A percentile compares a stretch with the other conserved stretches of the same genome.
phyloP scores from a whole-genome alignment of 1,140 invertebrate genomes.

The Mactra quadrangularis region DNA sequence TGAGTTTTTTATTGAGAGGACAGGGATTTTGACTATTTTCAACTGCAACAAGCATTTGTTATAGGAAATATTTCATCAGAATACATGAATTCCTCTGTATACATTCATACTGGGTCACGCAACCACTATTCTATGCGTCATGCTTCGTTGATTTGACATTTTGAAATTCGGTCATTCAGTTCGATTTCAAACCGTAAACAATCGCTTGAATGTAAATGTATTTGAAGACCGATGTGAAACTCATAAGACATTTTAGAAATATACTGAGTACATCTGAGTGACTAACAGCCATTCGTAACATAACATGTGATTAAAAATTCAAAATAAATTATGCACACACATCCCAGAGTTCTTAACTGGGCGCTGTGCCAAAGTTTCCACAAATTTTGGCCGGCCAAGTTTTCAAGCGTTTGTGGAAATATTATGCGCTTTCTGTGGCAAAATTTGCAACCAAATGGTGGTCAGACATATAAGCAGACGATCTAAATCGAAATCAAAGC shows the following conservation, averaged over 20 bases:
- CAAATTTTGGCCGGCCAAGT: conserved; percentile 19
- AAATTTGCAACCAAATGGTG: background rate
- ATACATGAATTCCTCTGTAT: no score
- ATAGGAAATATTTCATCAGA: no score
- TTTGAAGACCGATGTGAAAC: no score
- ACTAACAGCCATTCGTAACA: no score
- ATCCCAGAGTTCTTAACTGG: conserved; percentile 40
- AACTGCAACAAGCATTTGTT: no score
- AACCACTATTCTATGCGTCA: conserved; percentile 2
- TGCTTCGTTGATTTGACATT: conserved; percentile 42
- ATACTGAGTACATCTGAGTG: no score
- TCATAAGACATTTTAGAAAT: no score
- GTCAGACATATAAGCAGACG: background rate
- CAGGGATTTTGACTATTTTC: no score
- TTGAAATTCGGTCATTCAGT: conserved; percentile 34
- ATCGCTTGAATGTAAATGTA: no score
- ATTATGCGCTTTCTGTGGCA: background rate
- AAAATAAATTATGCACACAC: conserved; percentile 58
- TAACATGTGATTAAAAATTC: conserved; percentile 26
- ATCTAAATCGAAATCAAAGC: background rate
- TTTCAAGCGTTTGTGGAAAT: background rate
- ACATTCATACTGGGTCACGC: conserved; percentile 8
- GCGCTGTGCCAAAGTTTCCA: conserved; percentile 42
- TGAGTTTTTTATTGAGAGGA: no score
- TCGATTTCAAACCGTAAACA: conserved; percentile 1